phyloP scores from a whole-genome alignment of 2,113 vertebrate genomes.

The Proteles cristata region DNA sequence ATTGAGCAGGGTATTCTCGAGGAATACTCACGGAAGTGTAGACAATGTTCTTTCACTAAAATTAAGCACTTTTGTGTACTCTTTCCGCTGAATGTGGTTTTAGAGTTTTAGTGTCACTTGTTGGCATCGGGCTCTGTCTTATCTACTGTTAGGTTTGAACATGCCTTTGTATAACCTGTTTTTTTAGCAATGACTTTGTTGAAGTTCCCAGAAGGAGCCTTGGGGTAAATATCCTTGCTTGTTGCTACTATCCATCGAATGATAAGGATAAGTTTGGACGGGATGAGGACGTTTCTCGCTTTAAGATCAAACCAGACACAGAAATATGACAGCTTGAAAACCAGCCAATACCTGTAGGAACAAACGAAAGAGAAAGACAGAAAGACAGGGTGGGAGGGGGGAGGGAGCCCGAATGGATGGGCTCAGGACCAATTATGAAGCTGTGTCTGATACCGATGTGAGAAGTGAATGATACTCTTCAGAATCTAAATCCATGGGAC shows the following conservation, averaged over 20 bases:
- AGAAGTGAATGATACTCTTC: neutral
- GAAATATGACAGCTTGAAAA: constrained; percentile 53
- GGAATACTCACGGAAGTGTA: neutral
- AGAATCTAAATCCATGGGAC: neutral
- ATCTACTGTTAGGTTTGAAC: neutral
- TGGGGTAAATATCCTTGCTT: constrained; percentile 24
- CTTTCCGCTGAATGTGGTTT: neutral
- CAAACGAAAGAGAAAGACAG: neutral
- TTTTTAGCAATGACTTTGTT: constrained; percentile 49
- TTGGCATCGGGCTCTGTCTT: neutral
- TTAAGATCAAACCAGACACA: constrained; percentile 33
- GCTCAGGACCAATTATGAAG: neutral
- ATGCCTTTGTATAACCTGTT: neutral
- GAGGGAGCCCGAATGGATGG: neutral
- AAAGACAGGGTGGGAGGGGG: no score
- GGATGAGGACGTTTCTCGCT: neutral
- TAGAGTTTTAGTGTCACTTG: neutral
- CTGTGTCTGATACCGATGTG: neutral
- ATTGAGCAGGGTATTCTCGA: fast-evolving
- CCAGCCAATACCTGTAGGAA: neutral
- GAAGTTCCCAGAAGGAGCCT: constrained; percentile 40
- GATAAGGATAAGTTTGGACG: neutral
- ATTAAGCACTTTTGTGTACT: neutral
- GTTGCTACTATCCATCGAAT: constrained; percentile 25
- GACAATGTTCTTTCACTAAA: neutral